These are phyloP conservation scores for Acanthosepion pharaonis DNA, from an alignment of 2,888 invertebrate species.

Conservation along the genomic window DNA sequence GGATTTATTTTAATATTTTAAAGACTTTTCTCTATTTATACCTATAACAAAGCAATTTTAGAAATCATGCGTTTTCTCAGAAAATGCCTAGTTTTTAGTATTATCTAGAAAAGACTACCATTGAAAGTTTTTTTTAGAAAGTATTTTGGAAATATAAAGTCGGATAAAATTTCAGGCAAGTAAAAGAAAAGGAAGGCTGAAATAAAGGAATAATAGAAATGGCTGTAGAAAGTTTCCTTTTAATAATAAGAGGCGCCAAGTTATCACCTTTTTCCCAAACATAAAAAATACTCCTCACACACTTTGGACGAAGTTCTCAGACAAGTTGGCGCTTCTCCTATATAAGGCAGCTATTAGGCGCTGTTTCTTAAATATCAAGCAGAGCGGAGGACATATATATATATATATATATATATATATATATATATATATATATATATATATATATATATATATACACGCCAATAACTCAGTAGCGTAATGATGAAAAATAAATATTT, in stretches of 20 bases:
- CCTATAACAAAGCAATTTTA: no score
- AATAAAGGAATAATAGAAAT: neutral
- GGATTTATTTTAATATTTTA: no score
- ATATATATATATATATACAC: neutral
- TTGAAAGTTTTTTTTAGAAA: neutral
- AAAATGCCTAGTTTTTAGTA: no score
- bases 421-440: neutral
- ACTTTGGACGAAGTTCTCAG: neutral
- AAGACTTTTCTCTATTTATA: no score
- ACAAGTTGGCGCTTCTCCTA: neutral
- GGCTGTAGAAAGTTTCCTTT: neutral
- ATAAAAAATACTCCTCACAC: conserved; percentile 18
- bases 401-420: neutral
- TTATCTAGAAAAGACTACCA: neutral
- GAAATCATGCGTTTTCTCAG: no score
- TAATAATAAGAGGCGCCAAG: neutral
- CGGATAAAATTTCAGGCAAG: neutral
- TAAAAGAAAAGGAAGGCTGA: neutral
- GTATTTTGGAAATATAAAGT: neutral
- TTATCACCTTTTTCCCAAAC: conserved; percentile 14
- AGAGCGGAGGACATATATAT: neutral
- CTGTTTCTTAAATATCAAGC: neutral
- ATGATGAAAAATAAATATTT: no score
- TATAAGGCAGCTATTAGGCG: neutral
- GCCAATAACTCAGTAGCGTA: no score